phyloP scores from a whole-genome alignment of 2,113 vertebrate species.

The Psittacus erithacus region DNA sequence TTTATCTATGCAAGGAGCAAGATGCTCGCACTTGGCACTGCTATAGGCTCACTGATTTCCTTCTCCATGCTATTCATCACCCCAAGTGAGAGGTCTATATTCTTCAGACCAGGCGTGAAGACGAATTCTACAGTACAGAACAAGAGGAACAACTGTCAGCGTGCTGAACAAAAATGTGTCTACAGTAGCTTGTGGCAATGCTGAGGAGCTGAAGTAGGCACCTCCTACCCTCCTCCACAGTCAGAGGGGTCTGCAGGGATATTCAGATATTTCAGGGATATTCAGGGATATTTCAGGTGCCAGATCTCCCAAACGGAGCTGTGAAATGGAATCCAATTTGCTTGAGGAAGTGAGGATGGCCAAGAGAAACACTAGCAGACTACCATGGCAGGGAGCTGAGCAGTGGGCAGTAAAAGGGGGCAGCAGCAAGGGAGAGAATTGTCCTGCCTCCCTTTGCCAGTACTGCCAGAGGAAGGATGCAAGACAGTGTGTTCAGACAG shows the following conservation, averaged over 20 bases:
- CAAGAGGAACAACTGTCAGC: not conserved
- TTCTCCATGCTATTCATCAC: not conserved
- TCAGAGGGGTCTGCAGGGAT: not conserved
- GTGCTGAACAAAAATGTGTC: accelerated
- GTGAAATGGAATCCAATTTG: not conserved
- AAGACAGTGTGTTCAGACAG: not conserved
- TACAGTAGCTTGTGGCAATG: not conserved
- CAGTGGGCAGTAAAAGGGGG: not conserved
- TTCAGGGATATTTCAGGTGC: not conserved
- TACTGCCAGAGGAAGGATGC: not conserved
- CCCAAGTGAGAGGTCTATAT: not conserved
- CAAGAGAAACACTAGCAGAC: not conserved
- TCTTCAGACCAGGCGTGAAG: not conserved
- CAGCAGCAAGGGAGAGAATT: not conserved
- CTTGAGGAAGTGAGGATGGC: not conserved
- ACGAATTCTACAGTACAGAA: not conserved
- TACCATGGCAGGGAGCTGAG: not conserved
- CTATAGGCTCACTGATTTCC: not conserved
- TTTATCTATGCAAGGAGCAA: not conserved
- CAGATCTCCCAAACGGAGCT: not conserved
- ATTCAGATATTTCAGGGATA: not conserved
- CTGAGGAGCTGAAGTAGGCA: not conserved
- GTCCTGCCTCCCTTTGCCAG: not conserved
- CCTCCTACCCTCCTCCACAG: accelerated
- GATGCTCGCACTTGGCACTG: not conserved